A percentile compares a stretch with the other conserved stretches of the same genome.
Conservation (phyloP, 2,113 vertebrate species). For the Spheniscus mendiculus region DNA sequence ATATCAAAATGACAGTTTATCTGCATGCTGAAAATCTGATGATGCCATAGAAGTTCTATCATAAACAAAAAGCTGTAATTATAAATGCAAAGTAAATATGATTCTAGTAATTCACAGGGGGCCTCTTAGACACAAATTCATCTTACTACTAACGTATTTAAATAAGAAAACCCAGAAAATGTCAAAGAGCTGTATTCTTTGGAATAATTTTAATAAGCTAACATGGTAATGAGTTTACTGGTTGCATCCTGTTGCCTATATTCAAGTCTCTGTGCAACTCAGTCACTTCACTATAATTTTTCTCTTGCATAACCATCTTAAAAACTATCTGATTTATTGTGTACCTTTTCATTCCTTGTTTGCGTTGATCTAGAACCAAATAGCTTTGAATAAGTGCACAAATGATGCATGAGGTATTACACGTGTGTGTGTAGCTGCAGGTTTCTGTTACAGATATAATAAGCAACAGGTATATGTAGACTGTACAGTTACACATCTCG, state of each 20-base stretch:
- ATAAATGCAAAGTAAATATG: background rate
- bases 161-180: background rate
- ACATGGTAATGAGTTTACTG: background rate
- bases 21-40: background rate
- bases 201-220: background rate
- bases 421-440: background rate
- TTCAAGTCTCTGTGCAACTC: background rate
- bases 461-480: background rate
- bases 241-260: background rate
- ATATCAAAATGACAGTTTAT: background rate
- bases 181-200: background rate
- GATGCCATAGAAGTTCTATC: background rate
- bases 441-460: background rate
- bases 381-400: background rate
- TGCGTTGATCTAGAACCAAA: background rate
- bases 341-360: background rate
- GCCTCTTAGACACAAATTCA: background rate
- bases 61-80: background rate
- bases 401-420: background rate
- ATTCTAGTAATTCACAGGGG: background rate
- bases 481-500: background rate
- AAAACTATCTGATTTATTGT: background rate
- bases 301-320: background rate
- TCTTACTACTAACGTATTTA: background rate
- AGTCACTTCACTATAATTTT: background rate